These are phyloP conservation scores for Dendroctonus ponderosae DNA, from an alignment of 1,140 invertebrate species.

Conservation along the genomic window DNA sequence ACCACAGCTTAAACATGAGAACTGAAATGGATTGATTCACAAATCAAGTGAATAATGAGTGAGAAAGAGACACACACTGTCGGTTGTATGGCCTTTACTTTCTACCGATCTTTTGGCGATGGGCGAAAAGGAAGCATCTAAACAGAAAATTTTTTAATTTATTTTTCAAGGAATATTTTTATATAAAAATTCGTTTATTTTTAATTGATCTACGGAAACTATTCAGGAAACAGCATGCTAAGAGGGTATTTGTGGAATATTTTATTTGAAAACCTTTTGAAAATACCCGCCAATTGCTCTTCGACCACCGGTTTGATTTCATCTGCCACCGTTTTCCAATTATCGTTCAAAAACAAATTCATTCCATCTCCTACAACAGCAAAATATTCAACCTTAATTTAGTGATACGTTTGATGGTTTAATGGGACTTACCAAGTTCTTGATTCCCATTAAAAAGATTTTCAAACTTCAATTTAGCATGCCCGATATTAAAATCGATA, in stretches of 20 bases:
- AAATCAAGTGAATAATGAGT: no score
- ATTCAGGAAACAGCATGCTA: constrained; percentile 44
- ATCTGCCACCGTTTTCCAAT: constrained; percentile 61
- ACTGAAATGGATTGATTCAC: no score
- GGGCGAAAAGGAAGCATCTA: no score
- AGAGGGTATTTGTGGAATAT: constrained; percentile 51
- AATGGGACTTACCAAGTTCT: constrained; percentile 54
- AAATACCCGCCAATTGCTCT: constrained; percentile 54
- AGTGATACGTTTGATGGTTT: background rate
- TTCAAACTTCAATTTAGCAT: constrained; percentile 61
- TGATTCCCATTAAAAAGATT: constrained; percentile 70
- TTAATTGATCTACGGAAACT: constrained; percentile 9
- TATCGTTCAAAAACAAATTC: constrained; percentile 62
- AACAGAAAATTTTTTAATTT: no score
- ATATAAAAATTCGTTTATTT: no score
- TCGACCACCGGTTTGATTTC: constrained; percentile 61
- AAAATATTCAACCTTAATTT: background rate
- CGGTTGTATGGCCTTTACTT: no score
- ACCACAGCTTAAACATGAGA: no score
- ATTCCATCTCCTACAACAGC: constrained; percentile 57
- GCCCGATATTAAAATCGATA: constrained; percentile 61
- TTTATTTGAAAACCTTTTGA: constrained; percentile 61
- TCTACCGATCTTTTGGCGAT: no score
- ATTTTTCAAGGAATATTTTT: no score
- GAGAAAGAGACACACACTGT: no score